These are phyloP conservation scores for Meandrusa payeni DNA, from an alignment of 2,888 invertebrate genomes.

Conservation along the genomic window DNA sequence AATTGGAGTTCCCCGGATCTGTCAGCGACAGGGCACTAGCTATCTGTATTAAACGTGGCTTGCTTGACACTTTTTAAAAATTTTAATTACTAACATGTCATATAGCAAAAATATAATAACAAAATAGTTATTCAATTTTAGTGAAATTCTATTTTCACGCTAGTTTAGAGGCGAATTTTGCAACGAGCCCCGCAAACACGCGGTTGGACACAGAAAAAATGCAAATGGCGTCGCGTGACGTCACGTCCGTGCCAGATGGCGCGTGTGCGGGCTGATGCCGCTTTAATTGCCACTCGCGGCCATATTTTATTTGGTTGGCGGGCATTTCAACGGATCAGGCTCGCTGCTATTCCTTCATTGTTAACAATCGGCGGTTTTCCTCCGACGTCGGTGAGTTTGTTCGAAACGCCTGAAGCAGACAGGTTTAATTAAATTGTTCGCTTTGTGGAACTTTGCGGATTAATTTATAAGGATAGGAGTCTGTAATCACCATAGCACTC, in stretches of 20 bases:
- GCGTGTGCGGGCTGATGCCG: constrained; percentile 35
- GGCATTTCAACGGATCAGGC: constrained; percentile 10
- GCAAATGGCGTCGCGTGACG: constrained; percentile 40
- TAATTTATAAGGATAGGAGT: too few species aligned
- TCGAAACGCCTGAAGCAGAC: too few species aligned
- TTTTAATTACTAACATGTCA: too few species aligned
- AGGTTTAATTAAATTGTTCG: too few species aligned
- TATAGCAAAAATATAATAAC: not conserved
- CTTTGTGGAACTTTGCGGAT: too few species aligned
- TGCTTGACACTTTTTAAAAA: too few species aligned
- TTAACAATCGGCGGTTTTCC: not conserved
- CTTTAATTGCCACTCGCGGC: constrained; percentile 33
- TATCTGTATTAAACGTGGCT: too few species aligned
- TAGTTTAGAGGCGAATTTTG: constrained; percentile 12
- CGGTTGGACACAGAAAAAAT: constrained; percentile 35
- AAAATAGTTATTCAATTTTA: constrained; percentile 1
- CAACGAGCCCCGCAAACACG: constrained; percentile 14
- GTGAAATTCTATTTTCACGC: constrained; percentile 3
- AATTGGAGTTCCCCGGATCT: too few species aligned
- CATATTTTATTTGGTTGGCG: constrained; percentile 20
- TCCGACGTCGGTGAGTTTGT: not conserved
- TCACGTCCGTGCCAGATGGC: constrained; percentile 38
- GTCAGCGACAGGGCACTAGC: too few species aligned
- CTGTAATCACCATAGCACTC: too few species aligned
- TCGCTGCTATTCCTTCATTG: not conserved